These are phyloP conservation scores for Drosophila pallidifrons DNA, from an alignment of 1,140 invertebrate genomes.

Conservation along the genomic window DNA sequence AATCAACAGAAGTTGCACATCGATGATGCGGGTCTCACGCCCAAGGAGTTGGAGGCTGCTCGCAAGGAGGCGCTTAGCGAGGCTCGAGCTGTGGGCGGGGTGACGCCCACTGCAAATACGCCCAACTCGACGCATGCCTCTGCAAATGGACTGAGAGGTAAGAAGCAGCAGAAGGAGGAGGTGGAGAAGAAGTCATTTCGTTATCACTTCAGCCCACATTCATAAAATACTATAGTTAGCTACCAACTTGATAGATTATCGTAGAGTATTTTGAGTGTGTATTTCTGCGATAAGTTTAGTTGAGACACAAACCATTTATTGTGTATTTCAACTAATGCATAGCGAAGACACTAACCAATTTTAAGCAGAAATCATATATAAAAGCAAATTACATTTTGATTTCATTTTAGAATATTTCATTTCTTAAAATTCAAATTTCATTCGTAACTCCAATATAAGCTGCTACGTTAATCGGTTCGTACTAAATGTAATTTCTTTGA, in stretches of 20 bases:
- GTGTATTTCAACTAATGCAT: too few relatives aligned
- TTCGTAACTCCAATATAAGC: too few relatives aligned
- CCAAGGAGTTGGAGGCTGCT: constrained; percentile 76
- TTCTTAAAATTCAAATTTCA: too few relatives aligned
- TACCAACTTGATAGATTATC: neutral
- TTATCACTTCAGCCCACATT: constrained; percentile 3
- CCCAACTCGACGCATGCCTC: constrained; percentile 71
- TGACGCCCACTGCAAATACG: constrained; percentile 66
- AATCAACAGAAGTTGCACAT: constrained; percentile 81
- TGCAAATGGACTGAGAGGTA: constrained; percentile 78
- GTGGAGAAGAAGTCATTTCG: neutral
- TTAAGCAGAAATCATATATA: too few relatives aligned
- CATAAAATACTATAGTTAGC: neutral
- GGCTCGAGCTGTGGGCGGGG: constrained; percentile 39
- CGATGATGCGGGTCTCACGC: constrained; percentile 64
- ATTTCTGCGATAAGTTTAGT: too few relatives aligned
- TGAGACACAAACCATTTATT: too few relatives aligned
- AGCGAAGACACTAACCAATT: too few relatives aligned
- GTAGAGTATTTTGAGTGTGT: neutral
- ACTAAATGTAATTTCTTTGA: too few relatives aligned
- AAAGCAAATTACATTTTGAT: too few relatives aligned
- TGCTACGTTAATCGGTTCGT: too few relatives aligned
- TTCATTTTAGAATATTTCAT: too few relatives aligned
- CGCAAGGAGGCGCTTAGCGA: constrained; percentile 59
- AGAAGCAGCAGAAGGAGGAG: neutral